Conservation (phyloP, 2,888 invertebrate genomes). For the Dimorphilus gyrociliatus region DNA sequence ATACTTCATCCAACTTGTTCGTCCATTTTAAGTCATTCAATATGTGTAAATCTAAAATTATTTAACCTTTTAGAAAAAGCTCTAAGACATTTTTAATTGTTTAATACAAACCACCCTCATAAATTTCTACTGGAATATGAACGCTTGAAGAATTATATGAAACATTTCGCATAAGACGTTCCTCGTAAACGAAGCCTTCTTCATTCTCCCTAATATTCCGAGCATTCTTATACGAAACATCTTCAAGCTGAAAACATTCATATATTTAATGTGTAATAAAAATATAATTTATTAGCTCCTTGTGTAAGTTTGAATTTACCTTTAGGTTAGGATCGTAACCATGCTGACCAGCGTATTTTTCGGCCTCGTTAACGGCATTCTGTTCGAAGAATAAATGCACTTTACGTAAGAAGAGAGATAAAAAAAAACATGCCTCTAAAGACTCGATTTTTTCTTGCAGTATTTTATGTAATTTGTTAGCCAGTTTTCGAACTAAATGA, state of each 20-base stretch:
- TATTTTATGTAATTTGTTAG: too few relatives aligned
- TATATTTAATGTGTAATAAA: too few relatives aligned
- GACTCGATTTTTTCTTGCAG: too few relatives aligned
- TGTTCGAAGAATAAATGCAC: too few relatives aligned
- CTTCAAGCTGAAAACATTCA: too few relatives aligned
- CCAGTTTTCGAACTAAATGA: too few relatives aligned
- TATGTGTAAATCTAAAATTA: slow-evolving; percentile 37
- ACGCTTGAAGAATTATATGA: slow-evolving; percentile 34
- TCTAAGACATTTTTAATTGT: slow-evolving; percentile 3
- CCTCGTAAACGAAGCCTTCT: slow-evolving; percentile 15
- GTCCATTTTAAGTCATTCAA: slow-evolving; percentile 41
- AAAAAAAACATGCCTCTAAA: too few relatives aligned
- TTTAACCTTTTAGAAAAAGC: slow-evolving; percentile 1
- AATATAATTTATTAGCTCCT: too few relatives aligned
- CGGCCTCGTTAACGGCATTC: slow-evolving; percentile 22
- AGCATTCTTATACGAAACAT: too few relatives aligned
- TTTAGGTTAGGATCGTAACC: slow-evolving; percentile 17
- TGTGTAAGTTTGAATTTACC: slow-evolving; percentile 11
- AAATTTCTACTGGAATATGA: slow-evolving; percentile 41
- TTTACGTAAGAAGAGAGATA: too few relatives aligned
- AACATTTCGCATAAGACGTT: slow-evolving; percentile 25
- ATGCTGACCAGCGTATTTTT: slow-evolving; percentile 19
- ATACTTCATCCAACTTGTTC: slow-evolving; percentile 32
- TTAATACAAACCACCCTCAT: slow-evolving; percentile 39
- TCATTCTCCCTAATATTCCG: too few relatives aligned